These are phyloP conservation scores for Diphyllodes magnificus DNA, from an alignment of 2,113 vertebrate genomes.

Conservation along the genomic window DNA sequence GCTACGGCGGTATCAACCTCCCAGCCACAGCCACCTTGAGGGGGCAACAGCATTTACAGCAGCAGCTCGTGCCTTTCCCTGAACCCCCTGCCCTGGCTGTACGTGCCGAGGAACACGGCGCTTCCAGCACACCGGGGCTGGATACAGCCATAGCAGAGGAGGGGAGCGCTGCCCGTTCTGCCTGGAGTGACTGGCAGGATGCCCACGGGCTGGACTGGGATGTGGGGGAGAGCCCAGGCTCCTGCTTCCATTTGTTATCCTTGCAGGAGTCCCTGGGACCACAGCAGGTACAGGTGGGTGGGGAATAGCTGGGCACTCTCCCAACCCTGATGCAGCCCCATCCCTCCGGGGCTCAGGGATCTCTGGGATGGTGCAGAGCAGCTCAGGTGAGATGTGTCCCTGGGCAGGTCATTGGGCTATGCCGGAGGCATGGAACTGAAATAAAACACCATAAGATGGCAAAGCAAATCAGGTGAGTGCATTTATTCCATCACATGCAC, in stretches of 20 bases:
- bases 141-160: not conserved
- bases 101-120: fast-evolving
- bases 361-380: not conserved
- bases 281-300: not conserved
- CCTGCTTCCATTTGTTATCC: not conserved
- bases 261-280: not conserved
- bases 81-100: not conserved
- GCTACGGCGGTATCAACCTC: not conserved
- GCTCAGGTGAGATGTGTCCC: not conserved
- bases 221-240: not conserved
- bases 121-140: fast-evolving
- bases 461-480: not conserved
- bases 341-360: not conserved
- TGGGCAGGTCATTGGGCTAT: not conserved
- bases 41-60: too few relatives aligned
- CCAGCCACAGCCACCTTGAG: not conserved
- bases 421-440: not conserved
- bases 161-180: fast-evolving
- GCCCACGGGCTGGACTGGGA: not conserved
- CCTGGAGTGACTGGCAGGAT: not conserved
- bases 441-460: fast-evolving
- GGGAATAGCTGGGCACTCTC: not conserved
- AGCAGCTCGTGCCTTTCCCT: fast-evolving
- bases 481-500: fast-evolving
- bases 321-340: fast-evolving